These are phyloP conservation scores for Limnephilus marmoratus DNA, from an alignment of 2,888 invertebrate genomes.

Conservation along the genomic window DNA sequence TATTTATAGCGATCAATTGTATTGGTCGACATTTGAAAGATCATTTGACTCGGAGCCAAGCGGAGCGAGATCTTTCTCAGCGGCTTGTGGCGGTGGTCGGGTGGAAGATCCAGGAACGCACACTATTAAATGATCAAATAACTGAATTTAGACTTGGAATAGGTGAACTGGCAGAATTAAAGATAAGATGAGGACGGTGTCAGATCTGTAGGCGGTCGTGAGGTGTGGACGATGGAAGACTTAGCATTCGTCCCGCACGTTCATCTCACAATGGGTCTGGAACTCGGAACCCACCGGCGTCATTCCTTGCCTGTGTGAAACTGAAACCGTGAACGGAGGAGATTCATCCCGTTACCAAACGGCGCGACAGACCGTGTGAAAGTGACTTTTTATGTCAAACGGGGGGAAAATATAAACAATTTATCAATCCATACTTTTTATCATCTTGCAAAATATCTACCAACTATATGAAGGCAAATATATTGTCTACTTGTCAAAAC, in stretches of 20 bases:
- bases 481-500: neutral
- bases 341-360: conserved; percentile 50
- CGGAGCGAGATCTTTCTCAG: conserved; percentile 39
- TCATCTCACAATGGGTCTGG: conserved; percentile 54
- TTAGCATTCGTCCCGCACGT: conserved; percentile 62
- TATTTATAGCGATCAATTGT: conserved; percentile 52
- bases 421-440: conserved; percentile 15
- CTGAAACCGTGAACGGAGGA: conserved; percentile 49
- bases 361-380: conserved; percentile 64
- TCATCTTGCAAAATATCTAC: neutral
- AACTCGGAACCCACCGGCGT: conserved; percentile 50
- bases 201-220: neutral
- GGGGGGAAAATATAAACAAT: conserved; percentile 47
- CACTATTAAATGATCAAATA: neutral
- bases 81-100: neutral
- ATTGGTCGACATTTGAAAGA: conserved; percentile 52
- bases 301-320: conserved; percentile 54
- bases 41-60: conserved; percentile 54
- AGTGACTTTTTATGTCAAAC: conserved; percentile 61
- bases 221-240: conserved; percentile 47
- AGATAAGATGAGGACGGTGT: neutral
- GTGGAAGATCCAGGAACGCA: conserved; percentile 7
- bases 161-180: neutral
- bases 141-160: neutral
- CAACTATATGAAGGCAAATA: neutral